Base-by-base conservation (phyloP, 2,113 vertebrate genomes). In the Cyprinodon brontotheroides region DNA sequence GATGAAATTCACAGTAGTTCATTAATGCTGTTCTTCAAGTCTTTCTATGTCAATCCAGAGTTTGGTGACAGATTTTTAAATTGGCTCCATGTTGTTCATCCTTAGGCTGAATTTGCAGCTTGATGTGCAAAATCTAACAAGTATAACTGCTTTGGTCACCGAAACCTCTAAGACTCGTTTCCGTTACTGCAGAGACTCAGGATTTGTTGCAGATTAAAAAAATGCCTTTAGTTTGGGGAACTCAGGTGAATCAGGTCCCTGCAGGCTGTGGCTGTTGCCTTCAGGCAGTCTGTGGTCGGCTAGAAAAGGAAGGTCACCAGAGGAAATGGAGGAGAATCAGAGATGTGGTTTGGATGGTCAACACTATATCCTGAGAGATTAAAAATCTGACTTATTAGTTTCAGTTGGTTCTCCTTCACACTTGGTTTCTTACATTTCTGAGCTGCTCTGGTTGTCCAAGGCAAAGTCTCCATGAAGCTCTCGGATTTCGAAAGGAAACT, bases 271-370 rank as follows among this genome's bases (percentile, higher is more conserved):
- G 68, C 8, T 75, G 80, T 72, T 83, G 72, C 78, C 68, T 82
- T 37, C 64, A 43, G 75, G 82, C 66, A 6, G 61, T 68, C 29
- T 75, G 50, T 64, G 75, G 72, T 75, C 65, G 29, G 8, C 65
- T 47, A 57, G 60, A 74, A 61, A 65, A 60, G 45, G 40, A 57
- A 78, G 65, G 73, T 65, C 68, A 61, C 45, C 45, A 37, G 74
- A 60, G 60, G 13, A 67, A 63, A 15, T 63, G 47, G 50, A 65
- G 39, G 0, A 3, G 43, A 80, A 68, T 60, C 68, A 85, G 45
- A 68, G 70, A 78, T 80, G 86, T 72, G 59, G 78, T 17, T 65
- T 36, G 43, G 70, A 64, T 53, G 36, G 43, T 59, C 65, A 36
- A 29, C 22, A 36, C n/a, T 36, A 61, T 8, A 57, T 14, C 1